phyloP scores from a whole-genome alignment of 2,888 invertebrate genomes.

The Isotomurus palustris region DNA sequence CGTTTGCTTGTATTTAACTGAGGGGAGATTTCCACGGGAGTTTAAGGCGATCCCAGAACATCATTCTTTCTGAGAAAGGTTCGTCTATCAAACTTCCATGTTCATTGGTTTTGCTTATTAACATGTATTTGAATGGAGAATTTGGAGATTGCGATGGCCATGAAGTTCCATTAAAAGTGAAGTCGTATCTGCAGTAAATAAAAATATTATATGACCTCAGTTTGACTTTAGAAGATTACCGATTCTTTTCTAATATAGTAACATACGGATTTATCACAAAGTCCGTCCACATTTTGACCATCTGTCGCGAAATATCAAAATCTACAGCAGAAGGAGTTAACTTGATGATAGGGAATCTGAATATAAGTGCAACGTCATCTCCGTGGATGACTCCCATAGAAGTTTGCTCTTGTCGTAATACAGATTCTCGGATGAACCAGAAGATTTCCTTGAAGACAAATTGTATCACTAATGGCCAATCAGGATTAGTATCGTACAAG shows the following conservation, averaged over 20 bases:
- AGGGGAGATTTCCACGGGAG: constrained; percentile 39
- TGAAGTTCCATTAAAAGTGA: constrained; percentile 10
- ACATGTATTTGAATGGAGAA: constrained; percentile 25
- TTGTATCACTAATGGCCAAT: constrained; percentile 15
- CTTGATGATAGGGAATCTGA: constrained; percentile 51
- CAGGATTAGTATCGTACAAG: constrained; percentile 25
- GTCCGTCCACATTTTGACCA: constrained; percentile 30
- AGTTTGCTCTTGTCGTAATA: constrained; percentile 1
- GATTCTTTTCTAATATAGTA: background rate
- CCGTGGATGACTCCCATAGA: constrained; percentile 26
- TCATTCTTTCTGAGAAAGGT: constrained; percentile 34
- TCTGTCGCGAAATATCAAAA: constrained; percentile 29
- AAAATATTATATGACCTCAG: background rate
- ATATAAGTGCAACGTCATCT: constrained; percentile 56
- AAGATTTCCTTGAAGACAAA: constrained; percentile 16
- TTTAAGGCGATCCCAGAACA: constrained; percentile 33
- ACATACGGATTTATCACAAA: constrained; percentile 37
- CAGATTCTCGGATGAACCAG: constrained; percentile 19
- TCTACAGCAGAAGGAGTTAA: constrained; percentile 20
- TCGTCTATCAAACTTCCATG: constrained; percentile 22
- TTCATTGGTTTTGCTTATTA: constrained; percentile 13
- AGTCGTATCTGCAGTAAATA: constrained; percentile 1
- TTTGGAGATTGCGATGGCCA: too few relatives aligned
- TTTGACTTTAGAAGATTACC: background rate
- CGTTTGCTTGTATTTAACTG: too few relatives aligned